Base-by-base conservation (phyloP, 2,888 invertebrate species). In the Mesodorylaimus sp. region DNA sequence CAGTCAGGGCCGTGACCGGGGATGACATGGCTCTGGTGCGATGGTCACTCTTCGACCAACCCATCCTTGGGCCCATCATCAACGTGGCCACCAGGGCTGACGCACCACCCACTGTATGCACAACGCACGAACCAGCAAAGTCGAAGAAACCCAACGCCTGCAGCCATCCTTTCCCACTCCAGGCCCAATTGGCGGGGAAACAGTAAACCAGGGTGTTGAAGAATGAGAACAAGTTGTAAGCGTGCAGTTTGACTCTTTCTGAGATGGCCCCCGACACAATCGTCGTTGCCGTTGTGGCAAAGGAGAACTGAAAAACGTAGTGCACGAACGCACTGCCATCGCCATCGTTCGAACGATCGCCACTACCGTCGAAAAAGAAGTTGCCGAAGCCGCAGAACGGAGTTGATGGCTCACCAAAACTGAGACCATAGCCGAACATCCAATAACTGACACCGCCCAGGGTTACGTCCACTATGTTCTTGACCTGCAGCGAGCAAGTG, bases 251-350 rank as follows among this genome's bases (percentile, higher is more conserved):
- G 3, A 65, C 65, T 45, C 67, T 50, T 68, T 89, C 89, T 1
- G 88, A 87, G 84, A 89, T 87, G 3, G 88, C 86, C n/a, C n/a
- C 89, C 59, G 84, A 85, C 0, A 87, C 86, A 52, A 87, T 87
- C 0, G 87, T 87, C 0, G 87, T 87, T 0, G 87, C 80, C 0
- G 83, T 83, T 0, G 87, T 86, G 0, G 87, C 84, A 59, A 87
- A 87, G 0, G 84, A 84, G 57, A 65, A 50, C 41, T 88, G 88
- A 68, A 88, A 89, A 47, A 88, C 71, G 66, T 87, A 89, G 0
- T 84, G 83, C 0, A 87, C 81, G 65, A 83, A 85, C 45, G 81
- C 77, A 0, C 80, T 79, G 0, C 88, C 88, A 7, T 10, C 16
- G 7, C 16, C 32, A 79, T 86, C 84, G 1, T 58, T 60, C 27